These are phyloP conservation scores for Catostylus mosaicus DNA, from an alignment of 30 jellyfish, hydroid and myxozoan species.

Conservation along the genomic window DNA sequence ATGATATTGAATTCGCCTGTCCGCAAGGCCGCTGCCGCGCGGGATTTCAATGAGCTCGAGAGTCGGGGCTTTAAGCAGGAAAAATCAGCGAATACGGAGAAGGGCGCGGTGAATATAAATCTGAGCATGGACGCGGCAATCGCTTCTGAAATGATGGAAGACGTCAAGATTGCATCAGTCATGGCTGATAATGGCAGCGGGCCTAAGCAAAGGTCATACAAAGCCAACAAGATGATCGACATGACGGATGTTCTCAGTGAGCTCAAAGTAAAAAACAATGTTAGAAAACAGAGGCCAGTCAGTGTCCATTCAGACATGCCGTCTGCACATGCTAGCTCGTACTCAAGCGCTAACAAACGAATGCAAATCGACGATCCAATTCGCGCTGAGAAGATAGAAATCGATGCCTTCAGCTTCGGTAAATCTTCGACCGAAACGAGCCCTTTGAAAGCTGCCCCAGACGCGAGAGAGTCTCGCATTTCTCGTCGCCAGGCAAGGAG, in stretches of 20 bases:
- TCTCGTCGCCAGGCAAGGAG: conserved; percentile 58
- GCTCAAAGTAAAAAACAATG: conserved; percentile 26
- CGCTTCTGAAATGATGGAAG: conserved; percentile 69
- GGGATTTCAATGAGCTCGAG: conserved; percentile 37
- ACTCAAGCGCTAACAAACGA: conserved; percentile 1
- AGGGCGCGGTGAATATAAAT: not conserved
- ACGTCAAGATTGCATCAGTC: conserved; percentile 59
- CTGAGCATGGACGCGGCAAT: conserved; percentile 40
- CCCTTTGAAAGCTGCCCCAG: conserved; percentile 26
- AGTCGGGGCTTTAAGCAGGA: not conserved
- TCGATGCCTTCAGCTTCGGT: not conserved
- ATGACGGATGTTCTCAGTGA: conserved; percentile 62
- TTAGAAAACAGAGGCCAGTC: conserved; percentile 32
- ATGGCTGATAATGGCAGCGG: conserved; percentile 31
- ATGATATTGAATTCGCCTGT: conserved; percentile 45
- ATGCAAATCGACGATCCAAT: conserved; percentile 1
- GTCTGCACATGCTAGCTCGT: conserved; percentile 22
- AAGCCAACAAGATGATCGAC: conserved; percentile 13
- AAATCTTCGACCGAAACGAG: conserved; percentile 1
- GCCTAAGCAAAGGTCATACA: conserved; percentile 12
- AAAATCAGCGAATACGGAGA: not conserved
- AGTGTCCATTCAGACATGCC: conserved; percentile 46
- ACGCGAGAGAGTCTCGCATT: conserved; percentile 61
- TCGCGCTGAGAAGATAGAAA: not conserved
- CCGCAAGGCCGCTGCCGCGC: conserved; percentile 31